These are phyloP conservation scores for Amphimallon solstitiale DNA, from an alignment of 2,888 invertebrate genomes.

Conservation along the genomic window DNA sequence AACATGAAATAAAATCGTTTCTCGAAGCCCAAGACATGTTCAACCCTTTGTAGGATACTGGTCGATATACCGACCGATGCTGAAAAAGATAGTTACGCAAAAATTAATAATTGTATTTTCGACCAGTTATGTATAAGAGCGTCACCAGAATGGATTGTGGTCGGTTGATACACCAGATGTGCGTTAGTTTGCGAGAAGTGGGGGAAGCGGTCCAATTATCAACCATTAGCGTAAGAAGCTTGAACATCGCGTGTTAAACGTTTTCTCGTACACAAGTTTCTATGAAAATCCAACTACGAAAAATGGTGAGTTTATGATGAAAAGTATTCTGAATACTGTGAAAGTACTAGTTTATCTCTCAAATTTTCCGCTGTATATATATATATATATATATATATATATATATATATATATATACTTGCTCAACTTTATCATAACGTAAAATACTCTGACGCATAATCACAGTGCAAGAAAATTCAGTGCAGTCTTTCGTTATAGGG, in stretches of 20 bases:
- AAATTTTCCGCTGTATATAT: slow-evolving; percentile 13
- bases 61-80: slow-evolving; percentile 1
- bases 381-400: too few relatives aligned
- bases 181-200: too few relatives aligned
- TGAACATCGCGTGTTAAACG: neutral
- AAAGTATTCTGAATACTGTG: slow-evolving; percentile 25
- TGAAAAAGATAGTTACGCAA: neutral
- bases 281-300: slow-evolving; percentile 19
- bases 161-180: neutral
- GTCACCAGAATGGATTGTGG: slow-evolving; percentile 9
- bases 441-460: slow-evolving; percentile 33
- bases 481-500: slow-evolving; percentile 18
- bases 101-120: neutral
- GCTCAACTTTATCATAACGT: slow-evolving; percentile 31
- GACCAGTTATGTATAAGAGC: slow-evolving; percentile 6
- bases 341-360: slow-evolving; percentile 19
- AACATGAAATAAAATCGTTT: too few relatives aligned
- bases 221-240: slow-evolving; percentile 5
- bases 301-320: slow-evolving; percentile 34
- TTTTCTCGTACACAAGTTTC: slow-evolving; percentile 28
- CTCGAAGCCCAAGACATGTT: neutral
- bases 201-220: neutral
- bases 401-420: too few relatives aligned
- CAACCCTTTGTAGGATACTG: neutral
- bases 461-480: neutral